Base-by-base conservation (phyloP, 2,888 invertebrate species). In the Meiosimyza platycephala region DNA sequence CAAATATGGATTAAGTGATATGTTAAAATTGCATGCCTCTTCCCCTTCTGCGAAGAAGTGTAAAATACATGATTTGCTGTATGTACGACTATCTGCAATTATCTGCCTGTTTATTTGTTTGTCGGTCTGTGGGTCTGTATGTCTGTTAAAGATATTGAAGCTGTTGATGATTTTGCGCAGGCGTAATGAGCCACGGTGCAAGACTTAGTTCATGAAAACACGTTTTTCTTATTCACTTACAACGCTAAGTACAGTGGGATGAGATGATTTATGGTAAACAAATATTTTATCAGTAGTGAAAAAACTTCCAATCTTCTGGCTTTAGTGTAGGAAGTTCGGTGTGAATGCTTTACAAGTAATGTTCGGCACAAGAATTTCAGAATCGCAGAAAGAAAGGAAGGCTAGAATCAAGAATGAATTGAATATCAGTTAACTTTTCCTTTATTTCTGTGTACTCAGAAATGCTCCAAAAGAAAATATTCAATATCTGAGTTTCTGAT, bases 121-220 rank as follows among this genome's bases (percentile, higher is more conserved):
- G 28, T 12, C 59, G 3, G 59, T 12, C 59, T 33, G 22, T 13
- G 13, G 12, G 22, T 22, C 59, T 33, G 12, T 13, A 4, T 3
- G 22, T 22, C 59, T 22, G 22, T 60, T 28, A n/a, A 50, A 48
- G 50, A 64, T 16, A 22, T 15, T 50, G 50, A 64, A 64, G 16
- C 18, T 65, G 64, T 59, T 57, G 47, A 54, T 65, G 69, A 66
- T 66, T 67, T 72, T 80, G 81, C 78, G 82, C 80, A 81, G 82
- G 82, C 83, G 82, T 82, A 82, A 83, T 83, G 82, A 83, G 82
- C 76, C 75, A 74, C 75, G 79, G 79, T 80, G 80, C 81, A 78
- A 78, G 79, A 81, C 80, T 79, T 80, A 80, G 82, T 82, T 82
- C 78, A 22, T 57, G 57, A 7, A 57, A 40, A 40, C 40, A 7